Evolutionary conservation across 2,113 vertebrate species (phyloP), one percentile per base, ranked within the genome.

Genomic region (Anser cygnoides): DNA sequence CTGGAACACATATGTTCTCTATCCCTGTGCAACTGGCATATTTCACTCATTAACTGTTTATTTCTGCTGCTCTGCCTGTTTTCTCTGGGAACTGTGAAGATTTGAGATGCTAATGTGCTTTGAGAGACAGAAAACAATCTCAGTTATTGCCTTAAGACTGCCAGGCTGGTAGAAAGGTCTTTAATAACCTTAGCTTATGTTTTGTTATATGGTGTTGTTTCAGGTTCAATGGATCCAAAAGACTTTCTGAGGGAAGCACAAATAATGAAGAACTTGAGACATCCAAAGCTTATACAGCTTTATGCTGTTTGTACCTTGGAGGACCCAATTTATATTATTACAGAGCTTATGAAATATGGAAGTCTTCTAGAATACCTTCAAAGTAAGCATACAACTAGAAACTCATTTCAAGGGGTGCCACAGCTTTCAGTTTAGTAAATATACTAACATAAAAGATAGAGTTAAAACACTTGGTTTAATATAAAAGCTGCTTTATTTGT

Each of bases 261-360:
- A 97, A 97, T 99, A 89, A 99, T 99, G 99, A 99, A 99, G 98
- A 98, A 90, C 82, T 97, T 99, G 92, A 98, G 98, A 91, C 99
- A 99, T 87, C 96, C 98, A 29, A 99, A 99, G 84, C 98, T 99
- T 85, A 99, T 99, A 96, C 99, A 99, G 96, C 98, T 99, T 84
- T 99, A 99, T 78, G 99, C 99, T 10, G 99, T 99, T 59, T 99
- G 99, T 96, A 99, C 98, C 84, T 89, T 99, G 94, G 98, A 99
- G 95, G 99, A 99, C 74, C 99, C 99, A 87, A 98, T 99, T 97
- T 99, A 99, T 98, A 99, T 99, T 97, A 98, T 99, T 97, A 99
- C 99, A 0, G 99, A 99, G 97, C 98, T 99, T 95, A 99, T 99
- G 99, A 99, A 92, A 95, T 95, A 99, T 35, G 99, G 99, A 97